Conservation (phyloP, 2,888 invertebrate species). For the Meteorus cinctellus region DNA sequence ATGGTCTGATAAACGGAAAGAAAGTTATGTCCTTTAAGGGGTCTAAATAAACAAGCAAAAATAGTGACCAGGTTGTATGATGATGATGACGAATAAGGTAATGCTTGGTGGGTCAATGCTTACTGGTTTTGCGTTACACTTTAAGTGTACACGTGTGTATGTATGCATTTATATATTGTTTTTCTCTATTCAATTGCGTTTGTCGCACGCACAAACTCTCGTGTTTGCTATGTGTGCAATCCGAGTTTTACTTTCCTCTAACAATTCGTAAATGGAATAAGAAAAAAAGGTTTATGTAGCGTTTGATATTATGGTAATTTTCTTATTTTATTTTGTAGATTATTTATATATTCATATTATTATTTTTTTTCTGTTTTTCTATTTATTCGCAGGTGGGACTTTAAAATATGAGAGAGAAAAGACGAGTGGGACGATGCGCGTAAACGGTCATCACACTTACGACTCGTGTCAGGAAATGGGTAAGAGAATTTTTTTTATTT, state of each 20-base stretch:
- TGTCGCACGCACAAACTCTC: background rate
- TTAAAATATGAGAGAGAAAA: constrained; percentile 66
- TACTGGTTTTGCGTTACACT: constrained; percentile 69
- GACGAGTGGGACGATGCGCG: constrained; percentile 65
- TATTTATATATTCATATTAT: background rate
- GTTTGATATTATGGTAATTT: background rate
- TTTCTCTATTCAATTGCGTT: constrained; percentile 16
- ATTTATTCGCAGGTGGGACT: constrained; percentile 33
- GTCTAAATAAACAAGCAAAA: constrained; percentile 58
- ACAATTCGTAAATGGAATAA: background rate
- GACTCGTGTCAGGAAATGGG: constrained; percentile 69
- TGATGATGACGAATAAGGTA: constrained; percentile 64
- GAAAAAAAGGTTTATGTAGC: background rate
- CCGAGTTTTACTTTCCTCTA: background rate
- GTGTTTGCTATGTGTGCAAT: background rate
- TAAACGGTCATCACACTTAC: constrained; percentile 68
- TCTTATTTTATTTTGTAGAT: background rate
- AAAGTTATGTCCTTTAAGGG: constrained; percentile 46
- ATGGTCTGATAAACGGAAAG: background rate
- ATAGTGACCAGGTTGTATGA: constrained; percentile 54
- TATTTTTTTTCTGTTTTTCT: constrained; percentile 24
- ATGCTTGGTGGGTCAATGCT: constrained; percentile 69
- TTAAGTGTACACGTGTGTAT: constrained; percentile 32
- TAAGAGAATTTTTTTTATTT: constrained; percentile 51
- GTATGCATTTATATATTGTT: background rate